A percentile compares a stretch with the other conserved stretches of the same genome.
Evolutionary conservation across 2,113 vertebrate species (phyloP).

Genomic region (Stercorarius parasiticus): DNA sequence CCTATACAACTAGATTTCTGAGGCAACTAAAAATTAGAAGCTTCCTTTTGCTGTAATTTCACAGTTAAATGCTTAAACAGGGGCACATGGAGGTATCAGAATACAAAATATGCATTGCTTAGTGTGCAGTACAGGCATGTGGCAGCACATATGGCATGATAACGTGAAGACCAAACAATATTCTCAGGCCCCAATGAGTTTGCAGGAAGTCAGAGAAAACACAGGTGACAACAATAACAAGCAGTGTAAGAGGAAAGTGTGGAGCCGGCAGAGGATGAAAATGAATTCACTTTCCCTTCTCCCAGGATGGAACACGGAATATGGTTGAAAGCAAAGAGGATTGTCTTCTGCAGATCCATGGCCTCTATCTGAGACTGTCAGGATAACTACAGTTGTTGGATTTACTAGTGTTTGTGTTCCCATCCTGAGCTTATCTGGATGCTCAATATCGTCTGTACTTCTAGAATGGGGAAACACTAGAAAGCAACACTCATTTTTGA

Average conservation of each 20-base stretch:
- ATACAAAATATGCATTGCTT: not conserved
- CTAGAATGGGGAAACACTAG: not conserved
- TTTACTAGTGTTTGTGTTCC: not conserved
- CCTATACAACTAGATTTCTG: not conserved
- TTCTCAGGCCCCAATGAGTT: not conserved
- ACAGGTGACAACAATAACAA: not conserved
- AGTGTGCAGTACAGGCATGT: not conserved
- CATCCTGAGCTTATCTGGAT: not conserved
- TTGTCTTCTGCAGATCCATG: not conserved
- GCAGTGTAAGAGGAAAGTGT: not conserved
- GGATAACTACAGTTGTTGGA: not conserved
- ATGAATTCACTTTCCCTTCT: not conserved
- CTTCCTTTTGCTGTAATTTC: not conserved
- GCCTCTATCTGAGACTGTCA: not conserved
- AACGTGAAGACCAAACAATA: not conserved
- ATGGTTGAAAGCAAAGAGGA: not conserved
- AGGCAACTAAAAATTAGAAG: not conserved
- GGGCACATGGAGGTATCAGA: not conserved
- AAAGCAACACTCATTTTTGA: not conserved
- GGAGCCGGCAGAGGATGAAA: not conserved
- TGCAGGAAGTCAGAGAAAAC: conserved; percentile 1
- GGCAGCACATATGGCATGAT: not conserved
- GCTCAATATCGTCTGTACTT: not conserved
- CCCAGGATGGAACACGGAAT: not conserved
- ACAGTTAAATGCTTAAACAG: not conserved